Evolutionary conservation across 2,888 invertebrate species (phyloP), one percentile per base, ranked within the genome.

Genomic region (Hemicrepidius hirtus): DNA sequence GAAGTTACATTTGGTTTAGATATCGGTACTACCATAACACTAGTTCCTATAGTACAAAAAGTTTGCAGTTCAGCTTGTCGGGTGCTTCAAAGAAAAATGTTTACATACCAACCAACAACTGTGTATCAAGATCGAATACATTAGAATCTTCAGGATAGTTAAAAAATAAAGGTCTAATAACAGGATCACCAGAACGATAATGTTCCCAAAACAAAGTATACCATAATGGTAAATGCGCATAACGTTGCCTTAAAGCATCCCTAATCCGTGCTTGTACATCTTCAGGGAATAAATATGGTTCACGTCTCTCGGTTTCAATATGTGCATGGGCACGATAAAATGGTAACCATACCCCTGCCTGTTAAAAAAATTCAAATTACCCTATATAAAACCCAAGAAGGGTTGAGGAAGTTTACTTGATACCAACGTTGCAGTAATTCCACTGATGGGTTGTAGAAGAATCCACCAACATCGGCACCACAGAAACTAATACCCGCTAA

Each of bases 381-480:
- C 24, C 24, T n/a, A n/a, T n/a, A 24, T 24, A 24, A 24, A 3
- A 2, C 24, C 5, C 24, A 5, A 24, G 24, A 24, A 24, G 5
- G 5, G 24, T 24, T 5, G 24, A n/a, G 1, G 2, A 13, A n/a
- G 1, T n/a, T 0, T 24, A 50, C 50, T 91, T 96, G 87, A 0
- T 82, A 85, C 82, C 82, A 84, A 69, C 99, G 89, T 20, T 94
- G 90, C 80, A 97, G 89, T 12, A 99, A 89, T 84, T 99, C 97
- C 0, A 91, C 86, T 76, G 97, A 96, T 0, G 98, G 97, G 85
- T 97, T 95, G 74, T 93, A 93, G 88, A 97, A 97, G 90, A 99
- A 99, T 0, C 99, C 99, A 5, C 97, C 98, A 21, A 99, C 92
- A 86, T 99, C 99, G 5, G 98, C 96, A 5, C 99, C 99, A 77